Conservation (phyloP, 2,113 vertebrate species). For the Tetraodon nigroviridis region DNA sequence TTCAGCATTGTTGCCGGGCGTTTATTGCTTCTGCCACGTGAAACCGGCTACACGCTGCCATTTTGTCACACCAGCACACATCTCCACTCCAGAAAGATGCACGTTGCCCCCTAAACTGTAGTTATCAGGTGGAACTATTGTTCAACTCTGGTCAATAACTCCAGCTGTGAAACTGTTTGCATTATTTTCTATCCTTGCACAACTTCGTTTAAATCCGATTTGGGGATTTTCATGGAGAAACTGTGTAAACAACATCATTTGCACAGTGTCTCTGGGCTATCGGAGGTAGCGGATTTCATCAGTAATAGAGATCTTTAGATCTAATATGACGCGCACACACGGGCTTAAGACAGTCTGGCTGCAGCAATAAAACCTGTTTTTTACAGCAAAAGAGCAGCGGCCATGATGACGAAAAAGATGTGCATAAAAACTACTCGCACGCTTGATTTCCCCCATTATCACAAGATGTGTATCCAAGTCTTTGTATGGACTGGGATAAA, state of each 20-base stretch:
- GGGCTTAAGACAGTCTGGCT: conserved; percentile 81
- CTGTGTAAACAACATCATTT: conserved; percentile 42
- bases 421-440: conserved; percentile 82
- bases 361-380: conserved; percentile 82
- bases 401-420: conserved; percentile 28
- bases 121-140: conserved; percentile 23
- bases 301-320: conserved; percentile 22
- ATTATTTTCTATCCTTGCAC: conserved; percentile 33
- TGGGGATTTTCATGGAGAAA: conserved; percentile 33
- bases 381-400: conserved; percentile 77
- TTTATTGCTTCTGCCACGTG: conserved; percentile 58
- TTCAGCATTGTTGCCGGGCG: conserved; percentile 64
- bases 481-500: conserved; percentile 93
- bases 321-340: conserved; percentile 61
- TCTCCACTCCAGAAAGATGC: conserved; percentile 24
- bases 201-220: conserved; percentile 34
- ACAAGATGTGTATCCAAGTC: conserved; percentile 95
- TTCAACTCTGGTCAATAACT: conserved; percentile 14
- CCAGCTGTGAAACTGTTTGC: conserved; percentile 12
- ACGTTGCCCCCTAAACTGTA: background rate
- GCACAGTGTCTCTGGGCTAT: conserved; percentile 31
- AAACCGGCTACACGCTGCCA: conserved; percentile 44
- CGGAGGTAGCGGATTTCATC: conserved; percentile 30
- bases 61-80: conserved; percentile 35
- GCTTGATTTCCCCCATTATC: conserved; percentile 91